Evolutionary conservation across 1,140 invertebrate species (phyloP).

Genomic region (Alviniconcha marisindica): DNA sequence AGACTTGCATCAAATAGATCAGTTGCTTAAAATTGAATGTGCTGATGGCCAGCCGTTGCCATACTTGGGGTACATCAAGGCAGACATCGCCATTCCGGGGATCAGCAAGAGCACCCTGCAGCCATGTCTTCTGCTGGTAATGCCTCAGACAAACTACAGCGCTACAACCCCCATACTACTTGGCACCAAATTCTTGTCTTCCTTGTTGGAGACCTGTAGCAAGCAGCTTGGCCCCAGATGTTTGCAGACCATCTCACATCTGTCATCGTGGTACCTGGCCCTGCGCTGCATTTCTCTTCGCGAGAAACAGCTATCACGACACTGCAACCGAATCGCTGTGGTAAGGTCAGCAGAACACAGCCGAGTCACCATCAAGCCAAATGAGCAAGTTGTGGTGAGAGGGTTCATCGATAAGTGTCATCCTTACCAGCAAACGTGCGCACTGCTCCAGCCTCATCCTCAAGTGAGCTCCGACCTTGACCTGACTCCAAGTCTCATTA

Average conservation of each 20-base stretch:
- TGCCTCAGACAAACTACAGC: not conserved
- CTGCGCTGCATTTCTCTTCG: not conserved
- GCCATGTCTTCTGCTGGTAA: not conserved
- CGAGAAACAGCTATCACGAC: not conserved
- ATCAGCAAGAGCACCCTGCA: not conserved
- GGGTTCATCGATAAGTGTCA: not conserved
- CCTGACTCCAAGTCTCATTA: slow-evolving; percentile 10
- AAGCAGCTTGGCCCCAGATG: slow-evolving; percentile 37
- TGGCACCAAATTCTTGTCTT: slow-evolving; percentile 43
- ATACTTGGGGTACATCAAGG: slow-evolving; percentile 47
- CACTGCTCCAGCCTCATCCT: not conserved
- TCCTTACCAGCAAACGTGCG: not conserved
- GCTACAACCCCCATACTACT: not conserved
- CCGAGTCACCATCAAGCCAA: not conserved
- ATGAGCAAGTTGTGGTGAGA: not conserved
- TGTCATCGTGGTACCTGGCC: slow-evolving; percentile 32
- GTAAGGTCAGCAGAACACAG: not conserved
- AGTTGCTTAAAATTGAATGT: slow-evolving; percentile 46
- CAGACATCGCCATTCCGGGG: not conserved
- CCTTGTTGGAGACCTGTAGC: slow-evolving; percentile 29
- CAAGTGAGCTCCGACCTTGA: not conserved
- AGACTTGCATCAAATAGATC: slow-evolving; percentile 8
- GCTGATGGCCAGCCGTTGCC: slow-evolving; percentile 48
- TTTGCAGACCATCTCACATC: slow-evolving; percentile 42
- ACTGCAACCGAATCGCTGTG: not conserved